These are phyloP conservation scores for Dryocosmus kuriphilus DNA, from an alignment of 2,888 invertebrate genomes.

Conservation along the genomic window DNA sequence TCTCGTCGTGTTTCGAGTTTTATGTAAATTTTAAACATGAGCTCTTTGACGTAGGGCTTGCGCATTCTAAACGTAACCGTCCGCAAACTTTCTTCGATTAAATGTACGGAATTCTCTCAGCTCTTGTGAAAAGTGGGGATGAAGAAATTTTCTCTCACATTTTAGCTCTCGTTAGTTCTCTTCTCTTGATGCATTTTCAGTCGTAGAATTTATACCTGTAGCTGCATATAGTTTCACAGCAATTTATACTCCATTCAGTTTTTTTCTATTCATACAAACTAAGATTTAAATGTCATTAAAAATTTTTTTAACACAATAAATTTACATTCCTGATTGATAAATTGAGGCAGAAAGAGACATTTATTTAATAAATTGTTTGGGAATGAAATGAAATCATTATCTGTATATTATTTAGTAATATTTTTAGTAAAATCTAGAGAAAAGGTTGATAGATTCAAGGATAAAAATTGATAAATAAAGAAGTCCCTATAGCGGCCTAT, in stretches of 20 bases:
- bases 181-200: not conserved
- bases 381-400: too few relatives aligned
- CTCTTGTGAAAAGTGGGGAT: not conserved
- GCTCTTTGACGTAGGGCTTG: slow-evolving; percentile 46
- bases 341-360: too few relatives aligned
- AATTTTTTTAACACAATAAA: too few relatives aligned
- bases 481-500: too few relatives aligned
- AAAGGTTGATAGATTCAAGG: too few relatives aligned
- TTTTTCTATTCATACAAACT: too few relatives aligned
- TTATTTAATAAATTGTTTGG: too few relatives aligned
- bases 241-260: not conserved
- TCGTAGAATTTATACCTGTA: not conserved
- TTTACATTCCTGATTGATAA: too few relatives aligned
- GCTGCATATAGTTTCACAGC: not conserved
- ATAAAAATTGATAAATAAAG: too few relatives aligned
- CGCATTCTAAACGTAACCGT: slow-evolving; percentile 1
- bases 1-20: slow-evolving; percentile 47
- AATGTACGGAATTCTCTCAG: slow-evolving; percentile 33
- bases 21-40: slow-evolving; percentile 59
- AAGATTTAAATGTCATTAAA: too few relatives aligned
- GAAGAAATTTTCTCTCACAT: not conserved
- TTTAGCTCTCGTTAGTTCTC: not conserved
- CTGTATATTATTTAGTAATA: too few relatives aligned
- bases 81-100: slow-evolving; percentile 44
- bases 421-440: too few relatives aligned